Conservation (phyloP, 2,888 invertebrate species). For the Tipula lateralis region DNA sequence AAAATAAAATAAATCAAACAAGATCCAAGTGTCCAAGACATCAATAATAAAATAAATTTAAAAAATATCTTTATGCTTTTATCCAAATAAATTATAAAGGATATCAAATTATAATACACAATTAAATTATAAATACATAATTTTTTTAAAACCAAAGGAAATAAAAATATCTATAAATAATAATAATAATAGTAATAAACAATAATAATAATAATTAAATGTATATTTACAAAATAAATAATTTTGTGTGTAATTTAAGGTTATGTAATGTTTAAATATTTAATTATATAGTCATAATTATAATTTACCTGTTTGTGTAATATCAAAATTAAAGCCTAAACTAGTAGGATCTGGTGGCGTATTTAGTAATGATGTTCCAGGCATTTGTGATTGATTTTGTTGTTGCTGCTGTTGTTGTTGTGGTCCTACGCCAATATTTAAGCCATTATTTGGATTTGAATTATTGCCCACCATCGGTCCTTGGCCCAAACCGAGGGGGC, state of each 20-base stretch:
- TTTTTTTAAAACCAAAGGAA: background rate
- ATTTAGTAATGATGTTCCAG: constrained; percentile 44
- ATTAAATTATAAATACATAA: background rate
- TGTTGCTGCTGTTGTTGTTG: constrained; percentile 36
- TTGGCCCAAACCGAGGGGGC: constrained; percentile 45
- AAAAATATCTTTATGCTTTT: background rate
- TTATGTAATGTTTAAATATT: background rate
- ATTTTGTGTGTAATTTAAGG: background rate
- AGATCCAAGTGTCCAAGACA: background rate
- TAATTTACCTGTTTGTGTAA: constrained; percentile 44
- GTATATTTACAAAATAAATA: constrained; percentile 2
- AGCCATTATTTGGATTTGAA: constrained; percentile 43
- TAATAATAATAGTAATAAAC: background rate
- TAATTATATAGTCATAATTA: background rate
- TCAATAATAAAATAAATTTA: background rate
- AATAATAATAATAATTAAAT: background rate
- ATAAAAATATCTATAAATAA: background rate
- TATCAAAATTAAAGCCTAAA: constrained; percentile 47
- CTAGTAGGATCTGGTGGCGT: constrained; percentile 47
- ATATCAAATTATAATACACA: background rate
- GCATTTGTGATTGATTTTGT: constrained; percentile 37
- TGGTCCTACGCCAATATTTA: constrained; percentile 33
- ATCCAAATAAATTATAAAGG: background rate
- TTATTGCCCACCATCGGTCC: constrained; percentile 44
- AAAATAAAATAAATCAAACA: background rate